Conservation (phyloP, 2,113 vertebrate genomes). For the Callionymus lyra region DNA sequence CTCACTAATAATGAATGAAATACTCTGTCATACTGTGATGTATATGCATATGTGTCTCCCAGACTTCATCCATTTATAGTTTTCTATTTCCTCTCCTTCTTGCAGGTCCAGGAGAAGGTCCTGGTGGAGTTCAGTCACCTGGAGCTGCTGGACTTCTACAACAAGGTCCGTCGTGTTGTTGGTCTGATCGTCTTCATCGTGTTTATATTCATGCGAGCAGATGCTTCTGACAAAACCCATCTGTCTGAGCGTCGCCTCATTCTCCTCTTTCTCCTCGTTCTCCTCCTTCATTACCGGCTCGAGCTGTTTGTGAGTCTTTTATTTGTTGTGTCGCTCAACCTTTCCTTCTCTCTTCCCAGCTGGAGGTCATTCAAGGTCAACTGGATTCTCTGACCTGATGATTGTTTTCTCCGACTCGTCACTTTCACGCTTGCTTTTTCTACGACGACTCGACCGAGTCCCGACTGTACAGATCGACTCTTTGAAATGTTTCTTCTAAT, state of each 20-base stretch:
- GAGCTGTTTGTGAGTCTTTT: constrained; percentile 1
- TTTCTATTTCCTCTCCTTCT: constrained; percentile 5
- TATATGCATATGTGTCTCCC: too few species aligned
- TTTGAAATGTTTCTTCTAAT: neutral
- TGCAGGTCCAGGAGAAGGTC: constrained; percentile 79
- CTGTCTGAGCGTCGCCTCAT: neutral
- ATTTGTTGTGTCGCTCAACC: constrained; percentile 13
- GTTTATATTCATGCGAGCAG: constrained; percentile 10
- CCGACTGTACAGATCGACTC: too few species aligned
- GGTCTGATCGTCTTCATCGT: neutral
- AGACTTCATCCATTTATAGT: too few species aligned
- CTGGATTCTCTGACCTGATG: constrained; percentile 93
- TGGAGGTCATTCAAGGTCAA: constrained; percentile 91
- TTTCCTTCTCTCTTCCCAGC: constrained; percentile 67
- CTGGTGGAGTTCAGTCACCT: constrained; percentile 86
- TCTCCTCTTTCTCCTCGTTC: constrained; percentile 3
- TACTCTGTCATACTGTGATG: too few species aligned
- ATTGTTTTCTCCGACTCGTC: constrained; percentile 37
- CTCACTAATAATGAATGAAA: too few species aligned
- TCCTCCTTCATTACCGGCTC: neutral
- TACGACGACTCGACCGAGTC: too few species aligned
- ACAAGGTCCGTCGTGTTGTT: constrained; percentile 73
- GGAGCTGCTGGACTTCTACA: constrained; percentile 92
- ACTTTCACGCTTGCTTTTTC: constrained; percentile 9
- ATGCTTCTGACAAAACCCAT: constrained; percentile 12